These are phyloP conservation scores for Araneus ventricosus DNA, from an alignment of 1,140 invertebrate species.

Conservation along the genomic window DNA sequence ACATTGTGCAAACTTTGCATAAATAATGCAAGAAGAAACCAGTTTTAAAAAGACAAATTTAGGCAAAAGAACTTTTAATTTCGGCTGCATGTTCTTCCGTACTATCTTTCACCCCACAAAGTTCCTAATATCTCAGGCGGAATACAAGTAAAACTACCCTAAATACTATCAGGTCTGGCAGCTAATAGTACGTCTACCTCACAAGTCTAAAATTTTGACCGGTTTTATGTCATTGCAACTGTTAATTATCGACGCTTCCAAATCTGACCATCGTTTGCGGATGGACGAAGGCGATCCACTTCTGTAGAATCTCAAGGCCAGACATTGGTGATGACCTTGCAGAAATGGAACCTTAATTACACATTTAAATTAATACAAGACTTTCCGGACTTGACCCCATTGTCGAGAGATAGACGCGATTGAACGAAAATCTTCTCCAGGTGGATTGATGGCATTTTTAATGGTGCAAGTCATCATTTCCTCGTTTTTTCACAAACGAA, in stretches of 20 bases:
- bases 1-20: no score
- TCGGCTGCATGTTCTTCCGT: no score
- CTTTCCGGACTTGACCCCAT: background rate
- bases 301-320: background rate
- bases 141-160: no score
- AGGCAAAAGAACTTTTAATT: no score
- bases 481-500: background rate
- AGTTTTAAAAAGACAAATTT: no score
- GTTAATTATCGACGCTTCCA: background rate
- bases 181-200: no score
- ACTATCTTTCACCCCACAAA: no score
- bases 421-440: no score
- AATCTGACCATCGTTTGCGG: background rate
- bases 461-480: background rate
- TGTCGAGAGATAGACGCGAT: background rate
- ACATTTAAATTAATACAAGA: slow-evolving; percentile 8
- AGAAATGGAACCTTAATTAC: background rate
- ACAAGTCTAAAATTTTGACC: background rate
- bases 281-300: slow-evolving; percentile 17
- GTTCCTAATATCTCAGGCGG: no score
- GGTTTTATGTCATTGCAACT: background rate
- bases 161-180: no score
- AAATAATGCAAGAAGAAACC: no score
- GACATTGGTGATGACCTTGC: background rate
- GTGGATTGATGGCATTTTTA: background rate